These are phyloP conservation scores for Pteronura brasiliensis DNA, from an alignment of 2,113 vertebrate species.

Conservation along the genomic window DNA sequence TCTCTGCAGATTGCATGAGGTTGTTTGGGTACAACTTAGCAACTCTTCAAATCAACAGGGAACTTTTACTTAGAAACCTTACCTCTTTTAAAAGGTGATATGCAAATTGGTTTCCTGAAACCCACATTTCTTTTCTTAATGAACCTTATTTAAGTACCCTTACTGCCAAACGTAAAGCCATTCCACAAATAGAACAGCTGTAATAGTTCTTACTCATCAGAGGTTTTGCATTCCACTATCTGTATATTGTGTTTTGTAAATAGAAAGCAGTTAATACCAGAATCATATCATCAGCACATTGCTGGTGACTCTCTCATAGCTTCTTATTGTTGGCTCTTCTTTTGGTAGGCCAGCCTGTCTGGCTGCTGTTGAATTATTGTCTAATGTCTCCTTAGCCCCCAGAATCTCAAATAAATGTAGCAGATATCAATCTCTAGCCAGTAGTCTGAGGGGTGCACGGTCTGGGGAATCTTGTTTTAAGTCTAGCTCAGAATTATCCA, in stretches of 20 bases:
- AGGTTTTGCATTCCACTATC: constrained; percentile 21
- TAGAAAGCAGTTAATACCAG: constrained; percentile 45
- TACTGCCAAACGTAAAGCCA: constrained; percentile 33
- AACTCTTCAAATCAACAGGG: constrained; percentile 27
- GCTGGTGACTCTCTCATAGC: not conserved
- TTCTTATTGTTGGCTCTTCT: not conserved
- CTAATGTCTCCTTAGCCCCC: not conserved
- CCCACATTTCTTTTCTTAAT: constrained; percentile 52
- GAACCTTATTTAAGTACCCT: constrained; percentile 2
- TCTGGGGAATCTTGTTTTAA: constrained; percentile 7
- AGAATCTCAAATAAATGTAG: constrained; percentile 48
- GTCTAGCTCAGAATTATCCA: constrained; percentile 15
- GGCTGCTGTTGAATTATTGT: constrained; percentile 26
- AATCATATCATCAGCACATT: constrained; percentile 38
- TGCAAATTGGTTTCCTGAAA: constrained; percentile 54
- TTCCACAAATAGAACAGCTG: constrained; percentile 7
- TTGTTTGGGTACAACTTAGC: constrained; percentile 43
- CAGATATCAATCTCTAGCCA: not conserved
- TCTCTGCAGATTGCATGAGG: constrained; percentile 43
- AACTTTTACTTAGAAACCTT: constrained; percentile 50
- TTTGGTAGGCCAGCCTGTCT: constrained; percentile 21
- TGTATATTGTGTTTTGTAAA: constrained; percentile 56
- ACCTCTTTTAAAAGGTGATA: constrained; percentile 45
- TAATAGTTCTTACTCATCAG: constrained; percentile 35
- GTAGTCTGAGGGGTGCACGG: not conserved